Evolutionary conservation across 1,140 invertebrate species (phyloP), one percentile per base, ranked within the genome.

Genomic region (Belonocnema kinseyi): DNA sequence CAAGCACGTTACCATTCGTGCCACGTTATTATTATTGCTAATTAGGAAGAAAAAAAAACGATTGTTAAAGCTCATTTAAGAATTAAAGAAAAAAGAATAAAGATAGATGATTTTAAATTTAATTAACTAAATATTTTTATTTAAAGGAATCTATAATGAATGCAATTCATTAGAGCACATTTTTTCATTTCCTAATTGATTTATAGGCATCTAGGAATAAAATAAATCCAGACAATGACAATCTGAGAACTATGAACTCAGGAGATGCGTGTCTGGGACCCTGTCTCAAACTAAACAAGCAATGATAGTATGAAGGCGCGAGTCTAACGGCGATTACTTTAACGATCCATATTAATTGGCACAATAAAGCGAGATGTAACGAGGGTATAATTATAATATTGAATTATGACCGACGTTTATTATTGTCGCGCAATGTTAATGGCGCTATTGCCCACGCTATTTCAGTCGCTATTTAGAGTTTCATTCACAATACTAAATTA

Each of bases 351-450:
- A 90, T 90, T 91, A 91, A 90, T 91, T 88, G 88, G 81, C 81
- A 87, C 85, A 89, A 90, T 91, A 91, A 90, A 90, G 73, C 82
- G 79, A 80, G 73, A 77, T 77, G 79, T 90, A 88, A 89, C 83
- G 85, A 88, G 86, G 80, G 78, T 90, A 87, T 90, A 90, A 91
- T 91, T 90, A 91, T 89, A 90, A 88, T 90, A 90, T 91, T 90
- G 88, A 90, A 90, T 91, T 90, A 90, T 85, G 84, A 80, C 78
- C 71, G 88, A 90, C 89, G 81, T 90, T 90, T 88, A 90, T 90
- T 88, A 85, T 88, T 85, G 85, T 86, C 85, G 84, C 83, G 83
- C 85, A 83, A 88, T 88, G 87, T 89, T 89, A 90, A 89, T 82
- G 86, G 86, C 79, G 76, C 77, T 78, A 72, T 85, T 82, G 79